Evolutionary conservation across 2,113 vertebrate species (phyloP).

Genomic region (Mus spicilegus): DNA sequence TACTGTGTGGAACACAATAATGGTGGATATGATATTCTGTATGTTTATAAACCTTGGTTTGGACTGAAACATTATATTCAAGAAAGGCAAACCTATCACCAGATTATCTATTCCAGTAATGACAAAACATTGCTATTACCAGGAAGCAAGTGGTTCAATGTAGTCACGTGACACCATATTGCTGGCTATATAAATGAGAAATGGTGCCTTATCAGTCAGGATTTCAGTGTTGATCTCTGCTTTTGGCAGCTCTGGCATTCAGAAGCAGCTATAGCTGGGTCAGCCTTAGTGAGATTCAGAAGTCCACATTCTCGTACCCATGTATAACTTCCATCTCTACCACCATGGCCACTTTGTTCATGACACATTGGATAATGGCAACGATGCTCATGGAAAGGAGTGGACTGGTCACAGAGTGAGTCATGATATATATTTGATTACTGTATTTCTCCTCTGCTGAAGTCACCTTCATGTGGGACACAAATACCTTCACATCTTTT

Average conservation of each 20-base stretch:
- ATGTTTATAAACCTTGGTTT: neutral
- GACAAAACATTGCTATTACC: neutral
- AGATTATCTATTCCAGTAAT: neutral
- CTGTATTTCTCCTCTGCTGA: neutral
- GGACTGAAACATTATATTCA: neutral
- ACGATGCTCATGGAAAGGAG: neutral
- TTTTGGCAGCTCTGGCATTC: no score
- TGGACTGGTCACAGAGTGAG: neutral
- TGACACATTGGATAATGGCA: neutral
- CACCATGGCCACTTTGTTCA: neutral
- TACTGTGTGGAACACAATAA: neutral
- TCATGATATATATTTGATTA: neutral
- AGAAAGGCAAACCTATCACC: neutral
- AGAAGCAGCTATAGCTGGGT: neutral
- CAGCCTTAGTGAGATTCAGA: neutral
- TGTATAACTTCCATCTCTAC: neutral
- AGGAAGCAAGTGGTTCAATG: neutral
- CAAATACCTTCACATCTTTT: neutral
- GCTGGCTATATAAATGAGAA: neutral
- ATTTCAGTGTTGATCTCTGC: neutral
- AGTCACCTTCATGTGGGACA: neutral
- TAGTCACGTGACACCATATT: neutral
- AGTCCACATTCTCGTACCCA: neutral
- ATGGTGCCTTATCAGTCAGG: neutral
- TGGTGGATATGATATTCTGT: neutral